Conservation (phyloP, 2,797 vertebrate species). For the Antennarius maculatus region DNA sequence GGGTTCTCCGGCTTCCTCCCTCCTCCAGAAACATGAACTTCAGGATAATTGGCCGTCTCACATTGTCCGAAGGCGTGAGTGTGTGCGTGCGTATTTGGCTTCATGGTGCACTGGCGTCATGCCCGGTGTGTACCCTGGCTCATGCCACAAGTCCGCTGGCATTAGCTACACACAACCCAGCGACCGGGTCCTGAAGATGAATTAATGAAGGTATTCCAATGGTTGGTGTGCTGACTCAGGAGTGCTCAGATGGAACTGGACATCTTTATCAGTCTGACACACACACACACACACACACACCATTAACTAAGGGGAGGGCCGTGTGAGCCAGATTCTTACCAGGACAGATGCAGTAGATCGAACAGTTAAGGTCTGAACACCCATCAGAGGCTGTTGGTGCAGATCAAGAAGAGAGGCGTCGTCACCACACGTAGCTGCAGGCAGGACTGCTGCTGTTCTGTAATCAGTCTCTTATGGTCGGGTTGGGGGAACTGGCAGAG, state of each 20-base stretch:
- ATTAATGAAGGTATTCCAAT: too few relatives aligned
- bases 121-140: too few relatives aligned
- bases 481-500: conserved; percentile 40
- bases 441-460: conserved; percentile 33
- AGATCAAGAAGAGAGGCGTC: conserved; percentile 51
- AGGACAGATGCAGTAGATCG: conserved; percentile 20
- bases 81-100: too few relatives aligned
- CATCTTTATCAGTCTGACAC: background rate
- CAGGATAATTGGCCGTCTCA: too few relatives aligned
- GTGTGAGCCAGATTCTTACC: conserved; percentile 32
- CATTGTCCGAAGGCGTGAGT: too few relatives aligned
- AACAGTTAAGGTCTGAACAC: conserved; percentile 34
- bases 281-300: background rate
- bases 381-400: conserved; percentile 51
- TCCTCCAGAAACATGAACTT: too few relatives aligned
- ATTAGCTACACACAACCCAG: too few relatives aligned
- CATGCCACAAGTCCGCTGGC: too few relatives aligned
- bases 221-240: background rate
- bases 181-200: too few relatives aligned
- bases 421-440: conserved; percentile 39
- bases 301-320: background rate
- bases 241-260: background rate
- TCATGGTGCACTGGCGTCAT: too few relatives aligned
- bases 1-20: too few relatives aligned
- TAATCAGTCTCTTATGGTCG: conserved; percentile 44